Base-by-base conservation (phyloP, 2,888 invertebrate genomes). In the Limenitis camilla region DNA sequence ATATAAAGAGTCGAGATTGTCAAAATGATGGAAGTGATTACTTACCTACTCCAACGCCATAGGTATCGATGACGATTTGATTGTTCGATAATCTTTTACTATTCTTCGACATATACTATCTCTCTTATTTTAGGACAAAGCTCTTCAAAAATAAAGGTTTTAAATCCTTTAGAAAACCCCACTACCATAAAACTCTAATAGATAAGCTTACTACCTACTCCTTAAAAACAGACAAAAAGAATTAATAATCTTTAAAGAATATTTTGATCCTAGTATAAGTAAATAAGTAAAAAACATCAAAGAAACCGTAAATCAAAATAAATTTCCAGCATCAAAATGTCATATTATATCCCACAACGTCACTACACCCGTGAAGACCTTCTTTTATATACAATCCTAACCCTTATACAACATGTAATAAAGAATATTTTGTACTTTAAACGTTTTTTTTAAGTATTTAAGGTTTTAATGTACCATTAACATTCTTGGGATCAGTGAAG, bases 391-490 rank as follows among this genome's bases (percentile, higher is more conserved):
- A n/a, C n/a, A n/a, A n/a, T n/a, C n/a, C n/a, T n/a, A n/a, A n/a
- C n/a, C n/a, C n/a, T 44, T 32, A 33, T 32, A 50, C 43, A 50
- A 38, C 39, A 11, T 9, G 32, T 50, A 35, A 29, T 19, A n/a
- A n/a, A n/a, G n/a, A n/a, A n/a, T n/a, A n/a, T n/a, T n/a, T n/a
- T n/a, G n/a, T n/a, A n/a, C n/a, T 53, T 47, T 52, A 53, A 56
- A 54, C 55, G 55, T 49, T 52, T 61, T 53, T 56, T 49, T 54
- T 56, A 53, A 64, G 63, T 65, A 52, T 67, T 68, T 44, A 69
- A 67, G 61, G 63, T 72, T 79, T 81, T 79, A 77, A 81, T 76
- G 71, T 63, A 67, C 79, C 78, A 81, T 81, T 79, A 82, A 81
- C 71, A 81, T 83, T 80, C 81, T 74, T 59, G 56, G 48, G 63